Evolutionary conservation across 2,888 invertebrate species (phyloP).

Genomic region (Habroteleia sp.): DNA sequence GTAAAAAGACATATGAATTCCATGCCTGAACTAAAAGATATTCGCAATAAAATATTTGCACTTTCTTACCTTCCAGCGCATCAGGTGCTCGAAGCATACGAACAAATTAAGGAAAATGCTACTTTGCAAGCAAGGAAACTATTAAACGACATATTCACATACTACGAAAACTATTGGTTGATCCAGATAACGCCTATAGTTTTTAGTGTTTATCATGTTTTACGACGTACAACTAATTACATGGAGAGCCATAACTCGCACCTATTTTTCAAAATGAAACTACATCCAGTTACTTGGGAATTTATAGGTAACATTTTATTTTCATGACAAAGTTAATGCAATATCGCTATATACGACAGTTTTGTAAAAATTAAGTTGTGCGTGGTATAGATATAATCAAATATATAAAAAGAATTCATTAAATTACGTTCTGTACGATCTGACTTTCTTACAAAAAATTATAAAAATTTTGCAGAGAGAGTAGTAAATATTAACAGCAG

Average conservation of each 20-base stretch:
- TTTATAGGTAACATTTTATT: constrained; percentile 20
- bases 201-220: constrained; percentile 4
- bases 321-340: neutral
- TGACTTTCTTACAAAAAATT: no score
- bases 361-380: no score
- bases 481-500: constrained; percentile 4
- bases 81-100: neutral
- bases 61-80: constrained; percentile 13
- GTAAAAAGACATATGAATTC: neutral
- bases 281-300: constrained; percentile 23
- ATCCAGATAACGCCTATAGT: neutral
- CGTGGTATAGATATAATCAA: no score
- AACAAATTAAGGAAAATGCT: neutral
- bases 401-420: neutral
- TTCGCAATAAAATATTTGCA: constrained; percentile 20
- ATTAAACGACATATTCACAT: constrained; percentile 1
- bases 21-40: constrained; percentile 2
- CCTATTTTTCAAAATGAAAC: constrained; percentile 4
- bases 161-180: constrained; percentile 19
- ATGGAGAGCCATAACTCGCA: constrained; percentile 22
- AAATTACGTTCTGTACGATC: no score
- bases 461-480: neutral
- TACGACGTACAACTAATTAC: constrained; percentile 19
- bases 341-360: no score
- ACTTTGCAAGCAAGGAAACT: neutral